Conservation (phyloP, 2,888 invertebrate genomes). For the Hipparchia sbordonii region DNA sequence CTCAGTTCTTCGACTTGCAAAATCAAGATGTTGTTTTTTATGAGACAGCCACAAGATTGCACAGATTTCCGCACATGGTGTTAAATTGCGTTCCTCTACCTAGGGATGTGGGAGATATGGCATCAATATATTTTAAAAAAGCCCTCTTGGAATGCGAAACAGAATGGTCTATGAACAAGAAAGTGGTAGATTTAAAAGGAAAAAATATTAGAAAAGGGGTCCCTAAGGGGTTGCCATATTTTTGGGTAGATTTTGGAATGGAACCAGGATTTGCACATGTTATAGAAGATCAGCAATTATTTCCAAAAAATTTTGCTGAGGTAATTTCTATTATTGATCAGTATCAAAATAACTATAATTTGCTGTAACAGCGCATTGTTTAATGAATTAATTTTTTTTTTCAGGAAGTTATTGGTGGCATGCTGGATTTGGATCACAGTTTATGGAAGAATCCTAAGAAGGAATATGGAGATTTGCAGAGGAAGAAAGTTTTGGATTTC, state of each 20-base stretch:
- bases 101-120: constrained; percentile 91
- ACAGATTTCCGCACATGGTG: constrained; percentile 91
- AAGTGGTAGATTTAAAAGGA: constrained; percentile 83
- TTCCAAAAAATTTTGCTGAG: constrained; percentile 95
- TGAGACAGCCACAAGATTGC: constrained; percentile 91
- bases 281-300: constrained; percentile 95
- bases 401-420: constrained; percentile 96
- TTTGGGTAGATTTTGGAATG: constrained; percentile 96
- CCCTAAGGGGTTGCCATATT: constrained; percentile 97
- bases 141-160: constrained; percentile 96
- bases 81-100: constrained; percentile 95
- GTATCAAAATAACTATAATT: neutral
- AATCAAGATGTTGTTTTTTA: constrained; percentile 94
- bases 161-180: constrained; percentile 98
- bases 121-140: constrained; percentile 99
- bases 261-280: constrained; percentile 97
- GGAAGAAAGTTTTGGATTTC: constrained; percentile 89
- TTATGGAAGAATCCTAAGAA: constrained; percentile 92
- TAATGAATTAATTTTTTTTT: constrained; percentile 42
- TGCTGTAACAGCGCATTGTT: neutral
- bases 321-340: constrained; percentile 64
- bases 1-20: constrained; percentile 88
- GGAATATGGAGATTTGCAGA: constrained; percentile 89
- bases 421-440: constrained; percentile 93
- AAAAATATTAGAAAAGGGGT: constrained; percentile 91